Conservation (phyloP, 2,888 invertebrate species). For the Calephelis perditalis region DNA sequence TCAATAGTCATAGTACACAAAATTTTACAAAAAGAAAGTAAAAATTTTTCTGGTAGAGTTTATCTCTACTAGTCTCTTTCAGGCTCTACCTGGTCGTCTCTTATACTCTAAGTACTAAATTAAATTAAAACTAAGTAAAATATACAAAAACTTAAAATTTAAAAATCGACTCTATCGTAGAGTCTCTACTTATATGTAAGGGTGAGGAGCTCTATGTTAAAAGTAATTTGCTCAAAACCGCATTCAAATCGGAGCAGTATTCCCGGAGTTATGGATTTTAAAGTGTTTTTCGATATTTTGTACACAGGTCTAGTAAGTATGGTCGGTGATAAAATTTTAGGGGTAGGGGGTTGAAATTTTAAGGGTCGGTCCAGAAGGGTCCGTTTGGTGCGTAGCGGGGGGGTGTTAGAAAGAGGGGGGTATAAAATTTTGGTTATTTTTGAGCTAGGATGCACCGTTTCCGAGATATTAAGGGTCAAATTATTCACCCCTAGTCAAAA, state of each 20-base stretch:
- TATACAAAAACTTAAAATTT: no score
- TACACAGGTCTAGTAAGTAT: background rate
- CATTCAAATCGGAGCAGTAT: background rate
- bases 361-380: background rate
- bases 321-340: background rate
- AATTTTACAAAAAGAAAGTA: no score
- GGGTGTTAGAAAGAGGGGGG: slow-evolving; percentile 2
- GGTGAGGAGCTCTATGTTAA: background rate
- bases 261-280: background rate
- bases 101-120: no score
- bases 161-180: background rate
- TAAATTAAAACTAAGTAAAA: no score
- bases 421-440: background rate
- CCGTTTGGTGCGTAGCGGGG: background rate
- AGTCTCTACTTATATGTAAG: background rate
- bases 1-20: background rate
- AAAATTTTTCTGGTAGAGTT: background rate
- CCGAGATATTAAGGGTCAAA: background rate
- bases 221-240: background rate
- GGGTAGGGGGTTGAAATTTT: background rate
- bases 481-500: no score
- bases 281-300: background rate
- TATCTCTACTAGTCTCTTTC: background rate
- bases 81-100: no score
- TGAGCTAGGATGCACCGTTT: background rate